Conservation (phyloP, 2,888 invertebrate species). For the Rhagonycha lutea region DNA sequence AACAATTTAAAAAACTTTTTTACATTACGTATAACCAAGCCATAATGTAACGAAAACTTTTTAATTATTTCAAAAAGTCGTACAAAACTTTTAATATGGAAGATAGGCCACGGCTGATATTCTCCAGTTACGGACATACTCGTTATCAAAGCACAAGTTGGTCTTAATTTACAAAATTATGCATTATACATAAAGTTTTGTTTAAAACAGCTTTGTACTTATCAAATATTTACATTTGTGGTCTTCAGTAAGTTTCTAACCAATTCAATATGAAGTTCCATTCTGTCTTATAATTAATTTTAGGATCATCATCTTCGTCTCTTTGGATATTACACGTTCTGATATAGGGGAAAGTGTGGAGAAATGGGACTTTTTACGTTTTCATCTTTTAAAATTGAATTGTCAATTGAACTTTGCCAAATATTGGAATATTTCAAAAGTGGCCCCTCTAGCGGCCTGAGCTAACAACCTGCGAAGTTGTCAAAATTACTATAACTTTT, state of each 20-base stretch:
- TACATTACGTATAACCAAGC: background rate
- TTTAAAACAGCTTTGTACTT: slow-evolving; percentile 4
- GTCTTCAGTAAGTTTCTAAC: background rate
- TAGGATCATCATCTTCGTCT: background rate
- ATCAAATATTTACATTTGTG: slow-evolving; percentile 3
- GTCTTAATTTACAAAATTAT: slow-evolving; percentile 5
- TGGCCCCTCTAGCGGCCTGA: too few relatives aligned
- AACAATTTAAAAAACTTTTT: background rate
- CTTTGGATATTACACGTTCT: background rate
- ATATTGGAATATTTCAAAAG: too few relatives aligned
- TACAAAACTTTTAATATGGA: background rate
- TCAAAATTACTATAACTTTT: too few relatives aligned
- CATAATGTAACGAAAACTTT: background rate
- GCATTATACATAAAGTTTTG: slow-evolving; percentile 1
- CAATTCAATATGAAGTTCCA: background rate
- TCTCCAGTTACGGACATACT: background rate
- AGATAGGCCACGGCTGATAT: slow-evolving; percentile 2
- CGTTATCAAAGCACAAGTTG: slow-evolving; percentile 2
- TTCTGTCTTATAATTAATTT: slow-evolving; percentile 2
- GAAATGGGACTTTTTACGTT: too few relatives aligned
- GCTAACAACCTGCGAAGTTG: too few relatives aligned
- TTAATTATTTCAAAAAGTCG: slow-evolving; percentile 1
- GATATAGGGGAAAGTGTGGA: background rate
- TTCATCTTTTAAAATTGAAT: too few relatives aligned
- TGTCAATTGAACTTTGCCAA: too few relatives aligned